Percentiles rank a stretch among this genome's conserved stretches.
Evolutionary conservation across 2,113 vertebrate species (phyloP).

Genomic region (Leuciscus idus): DNA sequence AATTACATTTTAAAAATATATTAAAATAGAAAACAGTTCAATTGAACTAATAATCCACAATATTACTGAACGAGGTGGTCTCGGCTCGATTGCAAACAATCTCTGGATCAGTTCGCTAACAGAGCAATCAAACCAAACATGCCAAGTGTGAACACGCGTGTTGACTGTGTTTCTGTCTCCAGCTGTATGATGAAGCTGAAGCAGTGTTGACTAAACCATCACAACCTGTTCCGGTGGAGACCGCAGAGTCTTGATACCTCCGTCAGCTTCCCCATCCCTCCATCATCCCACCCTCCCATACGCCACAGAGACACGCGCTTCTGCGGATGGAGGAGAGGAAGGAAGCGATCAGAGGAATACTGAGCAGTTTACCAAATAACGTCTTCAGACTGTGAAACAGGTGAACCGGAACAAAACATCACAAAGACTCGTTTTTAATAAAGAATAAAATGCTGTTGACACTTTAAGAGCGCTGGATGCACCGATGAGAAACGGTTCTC

Average conservation of each 20-base stretch:
- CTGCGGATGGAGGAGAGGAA: background rate
- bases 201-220: slow-evolving; percentile 33
- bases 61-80: background rate
- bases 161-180: slow-evolving; percentile 12
- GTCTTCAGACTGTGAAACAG: background rate
- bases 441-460: slow-evolving; percentile 16
- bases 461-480: slow-evolving; percentile 8
- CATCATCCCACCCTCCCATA: background rate
- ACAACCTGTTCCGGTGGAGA: background rate
- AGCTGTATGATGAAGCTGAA: slow-evolving; percentile 54
- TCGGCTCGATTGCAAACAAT: too few species aligned
- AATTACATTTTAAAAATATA: background rate
- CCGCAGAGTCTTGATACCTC: slow-evolving; percentile 22
- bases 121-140: too few species aligned
- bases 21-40: background rate
- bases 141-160: background rate
- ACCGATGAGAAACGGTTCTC: background rate
- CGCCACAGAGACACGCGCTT: background rate
- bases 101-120: too few species aligned
- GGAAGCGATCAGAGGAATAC: background rate
- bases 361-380: slow-evolving; percentile 17
- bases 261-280: background rate
- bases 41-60: background rate
- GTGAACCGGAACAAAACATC: background rate
- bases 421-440: background rate